A percentile compares a stretch with the other conserved stretches of the same genome.
Evolutionary conservation across 2,113 vertebrate species (phyloP).

Genomic region (Forbesichthys agassizii): DNA sequence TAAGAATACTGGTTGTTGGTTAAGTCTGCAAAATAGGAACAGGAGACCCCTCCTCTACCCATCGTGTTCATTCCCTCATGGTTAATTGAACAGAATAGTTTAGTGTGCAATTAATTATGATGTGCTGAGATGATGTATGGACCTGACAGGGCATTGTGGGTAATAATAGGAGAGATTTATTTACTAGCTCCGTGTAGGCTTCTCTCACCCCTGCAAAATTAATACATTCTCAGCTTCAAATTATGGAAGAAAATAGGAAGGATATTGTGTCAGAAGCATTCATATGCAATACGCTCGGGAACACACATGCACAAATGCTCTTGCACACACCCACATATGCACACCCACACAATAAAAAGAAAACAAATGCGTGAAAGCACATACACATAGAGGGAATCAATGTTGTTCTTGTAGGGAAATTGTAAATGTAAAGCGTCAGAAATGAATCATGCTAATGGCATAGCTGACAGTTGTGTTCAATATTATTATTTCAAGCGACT

Average conservation of each 20-base stretch:
- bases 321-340: conserved; percentile 9
- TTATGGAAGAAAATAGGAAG: conserved; percentile 77
- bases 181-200: conserved; percentile 66
- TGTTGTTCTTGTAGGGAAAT: conserved; percentile 78
- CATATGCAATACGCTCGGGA: conserved; percentile 57
- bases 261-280: conserved; percentile 76
- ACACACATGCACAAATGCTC: conserved; percentile 1
- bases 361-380: conserved; percentile 12
- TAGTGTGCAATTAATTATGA: conserved; percentile 81
- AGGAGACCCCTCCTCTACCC: conserved; percentile 4
- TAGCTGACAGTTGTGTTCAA: conserved; percentile 79
- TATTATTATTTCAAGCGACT: conserved; percentile 80
- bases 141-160: conserved; percentile 75
- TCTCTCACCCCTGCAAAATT: conserved; percentile 72
- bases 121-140: conserved; percentile 79
- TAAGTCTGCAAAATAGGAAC: conserved; percentile 27
- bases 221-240: conserved; percentile 80
- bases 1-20: conserved; percentile 18
- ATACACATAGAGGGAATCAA: conserved; percentile 65
- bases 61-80: conserved; percentile 64
- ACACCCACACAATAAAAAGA: conserved; percentile 21
- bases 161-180: conserved; percentile 81
- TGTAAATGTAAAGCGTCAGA: conserved; percentile 80
- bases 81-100: conserved; percentile 80
- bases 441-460: conserved; percentile 84